phyloP scores from a whole-genome alignment of 35 echinoderm and acorn worm species.

The Chiridota heheva region DNA sequence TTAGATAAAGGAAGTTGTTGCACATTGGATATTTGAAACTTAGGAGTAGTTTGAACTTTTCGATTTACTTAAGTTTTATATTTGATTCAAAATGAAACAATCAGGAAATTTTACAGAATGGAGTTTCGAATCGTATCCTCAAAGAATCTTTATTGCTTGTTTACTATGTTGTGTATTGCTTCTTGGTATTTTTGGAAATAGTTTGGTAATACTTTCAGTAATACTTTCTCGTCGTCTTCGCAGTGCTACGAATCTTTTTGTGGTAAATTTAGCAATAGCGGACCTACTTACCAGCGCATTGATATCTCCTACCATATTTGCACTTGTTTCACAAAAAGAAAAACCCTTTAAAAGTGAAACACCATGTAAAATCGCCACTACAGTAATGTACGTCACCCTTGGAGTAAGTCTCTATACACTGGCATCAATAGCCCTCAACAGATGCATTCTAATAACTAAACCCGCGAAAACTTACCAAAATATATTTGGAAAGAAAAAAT shows the following conservation, averaged over 20 bases:
- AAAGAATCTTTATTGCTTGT: slow-evolving; percentile 1
- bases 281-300: slow-evolving; percentile 63
- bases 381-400: slow-evolving; percentile 58
- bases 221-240: slow-evolving; percentile 66
- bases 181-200: slow-evolving; percentile 74
- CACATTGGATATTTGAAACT: too few relatives aligned
- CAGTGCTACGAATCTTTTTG: slow-evolving; percentile 79
- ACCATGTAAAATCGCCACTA: slow-evolving; percentile 51
- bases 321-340: slow-evolving; percentile 19
- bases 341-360: slow-evolving; percentile 61
- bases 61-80: too few relatives aligned
- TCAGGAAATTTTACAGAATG: too few relatives aligned
- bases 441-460: slow-evolving; percentile 64
- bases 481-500: slow-evolving; percentile 38
- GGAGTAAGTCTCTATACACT: slow-evolving; percentile 68
- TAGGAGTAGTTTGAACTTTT: too few relatives aligned
- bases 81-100: too few relatives aligned
- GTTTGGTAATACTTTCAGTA: slow-evolving; percentile 71
- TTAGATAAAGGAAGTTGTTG: too few relatives aligned
- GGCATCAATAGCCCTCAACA: slow-evolving; percentile 71
- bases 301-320: slow-evolving; percentile 36
- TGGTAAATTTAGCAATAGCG: slow-evolving; percentile 86
- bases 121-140: slow-evolving; percentile 9
- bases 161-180: slow-evolving; percentile 18
- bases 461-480: slow-evolving; percentile 40